A percentile compares a stretch with the other conserved stretches of the same genome.
These are phyloP conservation scores for Kudoa iwatai DNA, from an alignment of 30 jellyfish, hydroid and myxozoan genomes.

Conservation along the genomic window DNA sequence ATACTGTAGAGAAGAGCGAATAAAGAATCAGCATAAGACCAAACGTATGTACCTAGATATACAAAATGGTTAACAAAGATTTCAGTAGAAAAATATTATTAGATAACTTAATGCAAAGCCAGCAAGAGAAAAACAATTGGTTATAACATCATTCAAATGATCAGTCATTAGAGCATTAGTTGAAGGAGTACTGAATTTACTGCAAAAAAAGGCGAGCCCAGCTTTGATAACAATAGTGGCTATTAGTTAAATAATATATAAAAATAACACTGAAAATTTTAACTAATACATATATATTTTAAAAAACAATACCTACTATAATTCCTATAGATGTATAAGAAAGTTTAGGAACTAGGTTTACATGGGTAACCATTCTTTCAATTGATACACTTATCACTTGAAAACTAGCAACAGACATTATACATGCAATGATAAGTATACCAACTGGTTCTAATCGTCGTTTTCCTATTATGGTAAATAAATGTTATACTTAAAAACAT, in stretches of 20 bases:
- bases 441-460: conserved; percentile 32
- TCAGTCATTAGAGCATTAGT: conserved; percentile 9
- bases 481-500: neutral
- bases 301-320: conserved; percentile 9
- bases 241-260: neutral
- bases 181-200: conserved; percentile 11
- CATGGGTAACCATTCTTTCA: conserved; percentile 6
- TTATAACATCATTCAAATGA: conserved; percentile 7
- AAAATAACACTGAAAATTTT: neutral
- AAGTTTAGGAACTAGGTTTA: conserved; percentile 3
- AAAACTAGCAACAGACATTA: conserved; percentile 26
- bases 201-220: conserved; percentile 8
- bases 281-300: no score
- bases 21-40: conserved; percentile 26
- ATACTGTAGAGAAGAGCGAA: conserved; percentile 13
- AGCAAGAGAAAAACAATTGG: conserved; percentile 9
- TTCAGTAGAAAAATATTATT: neutral
- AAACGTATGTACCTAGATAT: conserved; percentile 7
- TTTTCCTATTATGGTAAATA: conserved; percentile 4
- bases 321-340: conserved; percentile 7
- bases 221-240: conserved; percentile 9
- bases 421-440: conserved; percentile 12
- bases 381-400: conserved; percentile 10
- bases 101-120: conserved; percentile 10
- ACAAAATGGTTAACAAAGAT: neutral